Percentiles rank a stretch among this genome's conserved stretches.
These are phyloP conservation scores for Pygoscelis antarcticus DNA, from an alignment of 2,113 vertebrate species.

Conservation along the genomic window DNA sequence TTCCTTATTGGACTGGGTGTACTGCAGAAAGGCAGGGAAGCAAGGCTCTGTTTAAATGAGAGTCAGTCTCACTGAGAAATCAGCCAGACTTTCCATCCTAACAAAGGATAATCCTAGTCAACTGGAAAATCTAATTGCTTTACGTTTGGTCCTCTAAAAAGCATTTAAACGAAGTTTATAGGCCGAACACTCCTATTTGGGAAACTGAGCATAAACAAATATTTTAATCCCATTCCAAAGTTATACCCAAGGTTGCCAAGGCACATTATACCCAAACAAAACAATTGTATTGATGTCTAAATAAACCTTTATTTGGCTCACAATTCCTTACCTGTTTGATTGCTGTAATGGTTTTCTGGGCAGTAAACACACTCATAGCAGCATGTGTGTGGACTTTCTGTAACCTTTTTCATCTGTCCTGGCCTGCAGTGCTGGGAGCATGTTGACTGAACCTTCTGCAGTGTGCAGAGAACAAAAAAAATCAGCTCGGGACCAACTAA, in stretches of 20 bases:
- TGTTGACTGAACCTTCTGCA: conserved; percentile 80
- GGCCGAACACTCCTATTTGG: fast-evolving
- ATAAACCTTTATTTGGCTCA: neutral
- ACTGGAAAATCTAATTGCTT: neutral
- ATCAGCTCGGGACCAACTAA: neutral
- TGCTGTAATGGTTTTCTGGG: conserved; percentile 85
- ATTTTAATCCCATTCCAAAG: neutral
- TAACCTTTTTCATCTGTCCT: conserved; percentile 86
- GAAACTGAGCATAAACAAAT: neutral
- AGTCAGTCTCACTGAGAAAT: neutral
- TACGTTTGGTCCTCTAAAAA: neutral
- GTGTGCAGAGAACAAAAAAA: neutral
- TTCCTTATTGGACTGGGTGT: neutral
- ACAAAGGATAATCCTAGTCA: neutral
- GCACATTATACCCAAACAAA: neutral
- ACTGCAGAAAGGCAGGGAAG: neutral
- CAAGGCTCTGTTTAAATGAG: neutral
- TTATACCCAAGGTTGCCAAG: neutral
- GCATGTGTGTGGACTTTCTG: conserved; percentile 84
- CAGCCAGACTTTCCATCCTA: neutral
- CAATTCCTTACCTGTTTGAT: conserved; percentile 75
- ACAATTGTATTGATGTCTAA: neutral
- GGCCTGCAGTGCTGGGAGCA: conserved; percentile 84
- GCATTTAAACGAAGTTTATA: neutral
- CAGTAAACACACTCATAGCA: conserved; percentile 88